These are phyloP conservation scores for Iphiclides podalirius DNA, from an alignment of 2,888 invertebrate genomes.

Conservation along the genomic window DNA sequence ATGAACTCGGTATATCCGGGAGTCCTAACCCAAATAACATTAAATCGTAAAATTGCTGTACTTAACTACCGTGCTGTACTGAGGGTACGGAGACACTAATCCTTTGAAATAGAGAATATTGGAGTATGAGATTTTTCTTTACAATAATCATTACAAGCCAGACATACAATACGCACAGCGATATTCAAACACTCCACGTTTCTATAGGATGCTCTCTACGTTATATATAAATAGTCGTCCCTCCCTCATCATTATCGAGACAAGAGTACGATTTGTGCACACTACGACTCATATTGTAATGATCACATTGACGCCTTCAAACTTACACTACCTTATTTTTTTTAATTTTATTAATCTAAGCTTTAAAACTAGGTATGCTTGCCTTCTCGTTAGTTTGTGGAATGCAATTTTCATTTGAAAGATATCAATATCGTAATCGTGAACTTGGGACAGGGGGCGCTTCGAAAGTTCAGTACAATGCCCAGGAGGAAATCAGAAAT, in stretches of 20 bases:
- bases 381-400: conserved; percentile 63
- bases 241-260: conserved; percentile 56
- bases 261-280: conserved; percentile 70
- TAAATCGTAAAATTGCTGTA: conserved; percentile 37
- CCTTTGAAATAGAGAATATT: conserved; percentile 66
- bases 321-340: conserved; percentile 58
- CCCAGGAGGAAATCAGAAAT: conserved; percentile 61
- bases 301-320: conserved; percentile 75
- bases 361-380: conserved; percentile 61
- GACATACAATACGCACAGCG: conserved; percentile 68
- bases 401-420: conserved; percentile 73
- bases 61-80: conserved; percentile 53
- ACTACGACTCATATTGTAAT: conserved; percentile 69
- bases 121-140: conserved; percentile 56
- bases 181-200: conserved; percentile 65
- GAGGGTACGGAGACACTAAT: conserved; percentile 57
- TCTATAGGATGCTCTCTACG: conserved; percentile 68
- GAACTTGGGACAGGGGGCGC: conserved; percentile 48
- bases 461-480: conserved; percentile 71
- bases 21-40: conserved; percentile 36
- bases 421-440: conserved; percentile 59
- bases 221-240: conserved; percentile 53
- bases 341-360: conserved; percentile 53
- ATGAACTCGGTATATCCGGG: conserved; percentile 1
- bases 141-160: conserved; percentile 66